Conservation (phyloP, 2,113 vertebrate species). For the Macquaria ambigua region DNA sequence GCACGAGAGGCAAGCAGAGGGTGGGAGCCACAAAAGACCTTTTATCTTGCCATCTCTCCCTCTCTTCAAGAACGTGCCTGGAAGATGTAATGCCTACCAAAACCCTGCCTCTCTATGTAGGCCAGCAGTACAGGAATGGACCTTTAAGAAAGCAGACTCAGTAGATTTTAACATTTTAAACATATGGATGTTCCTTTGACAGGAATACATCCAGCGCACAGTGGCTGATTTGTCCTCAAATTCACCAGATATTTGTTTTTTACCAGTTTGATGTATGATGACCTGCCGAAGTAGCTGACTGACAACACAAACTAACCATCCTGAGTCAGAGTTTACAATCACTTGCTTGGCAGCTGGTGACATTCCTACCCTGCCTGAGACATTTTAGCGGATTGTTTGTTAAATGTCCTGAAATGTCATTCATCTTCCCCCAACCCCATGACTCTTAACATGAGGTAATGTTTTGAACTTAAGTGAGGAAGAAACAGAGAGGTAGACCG, state of each 20-base stretch:
- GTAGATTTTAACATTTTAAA: conserved; percentile 39
- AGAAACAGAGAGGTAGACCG: background rate
- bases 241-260: background rate
- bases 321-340: conserved; percentile 12
- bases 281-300: background rate
- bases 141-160: conserved; percentile 23
- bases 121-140: conserved; percentile 25
- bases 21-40: conserved; percentile 50
- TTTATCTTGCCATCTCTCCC: conserved; percentile 56
- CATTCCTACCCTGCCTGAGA: conserved; percentile 1
- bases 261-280: background rate
- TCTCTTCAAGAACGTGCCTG: conserved; percentile 54
- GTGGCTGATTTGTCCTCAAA: background rate
- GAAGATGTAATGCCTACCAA: conserved; percentile 57
- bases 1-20: conserved; percentile 42
- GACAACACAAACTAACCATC: background rate
- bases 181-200: background rate
- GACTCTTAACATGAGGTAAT: background rate
- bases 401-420: conserved; percentile 31
- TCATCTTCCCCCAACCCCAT: background rate
- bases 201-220: background rate
- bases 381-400: conserved; percentile 28
- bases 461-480: background rate
- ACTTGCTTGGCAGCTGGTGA: conserved; percentile 5
- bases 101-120: conserved; percentile 43